Conservation (phyloP, 1,140 invertebrate genomes). For the Drosophila sechellia region DNA sequence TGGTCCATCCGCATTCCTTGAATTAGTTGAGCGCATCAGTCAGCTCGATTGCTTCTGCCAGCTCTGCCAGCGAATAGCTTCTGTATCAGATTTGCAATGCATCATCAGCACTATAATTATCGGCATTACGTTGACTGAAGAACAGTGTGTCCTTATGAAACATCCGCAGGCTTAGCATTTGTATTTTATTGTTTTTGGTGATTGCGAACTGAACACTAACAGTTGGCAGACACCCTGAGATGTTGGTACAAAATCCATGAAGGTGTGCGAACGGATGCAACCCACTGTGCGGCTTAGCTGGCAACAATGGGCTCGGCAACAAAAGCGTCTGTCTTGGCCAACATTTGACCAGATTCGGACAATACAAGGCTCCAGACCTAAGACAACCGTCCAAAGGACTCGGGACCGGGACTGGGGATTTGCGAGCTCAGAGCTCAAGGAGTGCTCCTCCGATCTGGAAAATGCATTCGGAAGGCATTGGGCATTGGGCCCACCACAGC, state of each 20-base stretch:
- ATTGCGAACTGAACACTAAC: too few relatives aligned
- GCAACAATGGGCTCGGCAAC: conserved; percentile 10
- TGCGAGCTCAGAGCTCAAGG: neutral
- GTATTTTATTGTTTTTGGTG: too few relatives aligned
- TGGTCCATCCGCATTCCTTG: neutral
- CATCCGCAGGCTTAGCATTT: too few relatives aligned
- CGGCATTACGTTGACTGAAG: conserved; percentile 8
- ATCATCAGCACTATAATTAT: conserved; percentile 54
- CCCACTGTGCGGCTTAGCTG: conserved; percentile 12
- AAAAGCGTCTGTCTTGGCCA: conserved; percentile 8
- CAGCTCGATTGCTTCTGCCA: conserved; percentile 44
- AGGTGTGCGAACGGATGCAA: too few relatives aligned
- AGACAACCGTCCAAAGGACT: conserved; percentile 2
- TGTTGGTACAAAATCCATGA: too few relatives aligned
- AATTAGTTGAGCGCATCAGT: conserved; percentile 53
- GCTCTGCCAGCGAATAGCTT: conserved; percentile 3
- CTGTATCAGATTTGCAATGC: conserved; percentile 43
- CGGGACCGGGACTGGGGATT: neutral
- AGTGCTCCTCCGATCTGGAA: conserved; percentile 17
- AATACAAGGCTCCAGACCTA: conserved; percentile 14
- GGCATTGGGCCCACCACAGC: conserved; percentile 19
- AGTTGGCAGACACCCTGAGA: too few relatives aligned
- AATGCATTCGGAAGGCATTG: conserved; percentile 25
- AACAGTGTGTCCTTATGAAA: neutral
- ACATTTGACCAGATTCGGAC: conserved; percentile 24